Percentiles rank a stretch among this genome's conserved stretches.
Conservation (phyloP, 2,888 invertebrate species). For the Aleiodes alternator region DNA sequence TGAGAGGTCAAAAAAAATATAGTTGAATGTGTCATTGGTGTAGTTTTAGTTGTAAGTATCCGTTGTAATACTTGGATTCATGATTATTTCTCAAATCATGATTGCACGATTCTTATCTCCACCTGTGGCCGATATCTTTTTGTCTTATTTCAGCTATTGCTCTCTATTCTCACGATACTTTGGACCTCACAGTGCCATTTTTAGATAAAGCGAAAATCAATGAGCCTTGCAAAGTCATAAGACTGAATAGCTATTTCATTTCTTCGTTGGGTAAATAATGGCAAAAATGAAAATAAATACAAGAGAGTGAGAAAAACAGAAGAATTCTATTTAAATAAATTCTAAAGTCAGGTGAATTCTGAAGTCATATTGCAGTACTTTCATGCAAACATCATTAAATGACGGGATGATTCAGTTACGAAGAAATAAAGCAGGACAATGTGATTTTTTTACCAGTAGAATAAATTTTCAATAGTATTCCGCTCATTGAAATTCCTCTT, state of each 20-base stretch:
- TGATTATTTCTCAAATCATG: slow-evolving; percentile 34
- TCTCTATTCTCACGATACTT: slow-evolving; percentile 32
- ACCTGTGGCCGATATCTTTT: slow-evolving; percentile 16
- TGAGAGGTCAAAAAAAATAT: slow-evolving; percentile 6
- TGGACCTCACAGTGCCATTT: slow-evolving; percentile 17
- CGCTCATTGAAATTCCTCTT: too few relatives aligned
- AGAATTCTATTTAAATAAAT: too few relatives aligned
- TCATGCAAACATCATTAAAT: too few relatives aligned
- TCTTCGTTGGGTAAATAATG: background rate
- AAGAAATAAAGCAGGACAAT: too few relatives aligned
- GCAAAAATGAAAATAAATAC: too few relatives aligned
- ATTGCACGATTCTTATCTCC: slow-evolving; percentile 29
- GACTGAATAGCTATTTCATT: background rate
- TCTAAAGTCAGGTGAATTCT: too few relatives aligned
- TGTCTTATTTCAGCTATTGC: slow-evolving; percentile 8
- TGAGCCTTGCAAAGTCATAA: slow-evolving; percentile 25
- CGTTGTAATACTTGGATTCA: slow-evolving; percentile 19
- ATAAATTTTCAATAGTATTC: too few relatives aligned
- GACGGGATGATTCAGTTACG: too few relatives aligned
- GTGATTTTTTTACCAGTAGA: too few relatives aligned
- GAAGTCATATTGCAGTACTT: too few relatives aligned
- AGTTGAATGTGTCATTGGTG: slow-evolving; percentile 23
- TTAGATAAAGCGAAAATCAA: slow-evolving; percentile 3
- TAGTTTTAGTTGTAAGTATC: slow-evolving; percentile 3
- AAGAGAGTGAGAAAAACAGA: too few relatives aligned